These are phyloP conservation scores for Melanaphis sacchari DNA, from an alignment of 1,140 invertebrate genomes.

Conservation along the genomic window DNA sequence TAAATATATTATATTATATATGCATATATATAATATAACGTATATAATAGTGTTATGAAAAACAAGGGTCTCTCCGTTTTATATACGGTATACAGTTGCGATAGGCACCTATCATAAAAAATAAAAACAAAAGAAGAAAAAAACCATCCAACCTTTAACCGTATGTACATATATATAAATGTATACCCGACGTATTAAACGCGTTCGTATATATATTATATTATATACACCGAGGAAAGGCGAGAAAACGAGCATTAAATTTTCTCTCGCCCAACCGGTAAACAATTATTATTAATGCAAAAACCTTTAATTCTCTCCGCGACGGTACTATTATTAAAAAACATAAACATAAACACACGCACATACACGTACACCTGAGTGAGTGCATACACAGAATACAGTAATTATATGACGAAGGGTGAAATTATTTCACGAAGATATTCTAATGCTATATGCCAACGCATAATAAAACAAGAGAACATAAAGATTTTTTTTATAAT, in stretches of 20 bases:
- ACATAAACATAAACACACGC: not conserved
- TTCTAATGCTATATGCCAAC: not conserved
- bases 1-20: not conserved
- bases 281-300: slow-evolving; percentile 38
- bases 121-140: not conserved
- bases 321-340: slow-evolving; percentile 9
- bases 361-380: not conserved
- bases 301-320: not conserved
- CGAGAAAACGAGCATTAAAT: slow-evolving; percentile 9
- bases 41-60: not conserved
- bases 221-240: not conserved
- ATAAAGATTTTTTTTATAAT: slow-evolving; percentile 6
- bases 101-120: not conserved
- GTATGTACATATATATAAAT: not conserved
- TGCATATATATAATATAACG: not conserved
- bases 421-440: slow-evolving; percentile 1
- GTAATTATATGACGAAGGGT: not conserved
- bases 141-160: not conserved
- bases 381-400: not conserved
- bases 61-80: not conserved
- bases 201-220: not conserved
- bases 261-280: slow-evolving; percentile 15
- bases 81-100: not conserved
- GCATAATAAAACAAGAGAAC: not conserved
- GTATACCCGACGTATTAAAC: not conserved